A percentile compares a stretch with the other conserved stretches of the same genome.
Conservation (phyloP, 2,888 invertebrate genomes). For the Drosophila cognata region DNA sequence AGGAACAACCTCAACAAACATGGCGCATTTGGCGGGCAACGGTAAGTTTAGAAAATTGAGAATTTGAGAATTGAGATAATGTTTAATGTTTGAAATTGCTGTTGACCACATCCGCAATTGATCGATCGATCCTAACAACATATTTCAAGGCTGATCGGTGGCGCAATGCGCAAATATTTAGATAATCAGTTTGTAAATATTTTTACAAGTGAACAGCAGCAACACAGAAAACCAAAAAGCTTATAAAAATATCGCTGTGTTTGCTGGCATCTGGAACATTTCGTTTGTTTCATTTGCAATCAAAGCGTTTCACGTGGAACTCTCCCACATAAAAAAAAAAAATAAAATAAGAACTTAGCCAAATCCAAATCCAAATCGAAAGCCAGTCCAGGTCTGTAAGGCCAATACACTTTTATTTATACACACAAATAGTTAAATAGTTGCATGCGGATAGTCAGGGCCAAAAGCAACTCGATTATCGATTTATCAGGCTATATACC, state of each 20-base stretch:
- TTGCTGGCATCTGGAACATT: slow-evolving; percentile 73
- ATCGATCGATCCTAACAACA: slow-evolving; percentile 31
- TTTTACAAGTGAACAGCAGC: slow-evolving; percentile 66
- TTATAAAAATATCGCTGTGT: slow-evolving; percentile 66
- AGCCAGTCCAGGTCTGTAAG: slow-evolving; percentile 58
- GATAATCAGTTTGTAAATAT: slow-evolving; percentile 73
- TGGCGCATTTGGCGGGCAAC: slow-evolving; percentile 25
- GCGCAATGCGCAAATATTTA: slow-evolving; percentile 70
- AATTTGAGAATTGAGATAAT: not conserved
- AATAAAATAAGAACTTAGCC: slow-evolving; percentile 24
- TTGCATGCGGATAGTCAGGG: slow-evolving; percentile 59
- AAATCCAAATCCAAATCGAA: slow-evolving; percentile 48
- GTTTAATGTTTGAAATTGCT: slow-evolving; percentile 1
- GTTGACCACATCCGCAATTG: slow-evolving; percentile 10
- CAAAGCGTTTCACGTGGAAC: slow-evolving; percentile 57
- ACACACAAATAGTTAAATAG: slow-evolving; percentile 38
- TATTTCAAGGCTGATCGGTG: slow-evolving; percentile 32
- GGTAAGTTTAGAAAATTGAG: slow-evolving; percentile 26
- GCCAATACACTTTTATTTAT: slow-evolving; percentile 17
- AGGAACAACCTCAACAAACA: slow-evolving; percentile 9
- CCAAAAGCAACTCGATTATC: slow-evolving; percentile 73
- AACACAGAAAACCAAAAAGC: slow-evolving; percentile 46
- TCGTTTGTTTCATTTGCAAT: slow-evolving; percentile 80
- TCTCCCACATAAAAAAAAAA: slow-evolving; percentile 6
- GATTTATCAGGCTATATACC: slow-evolving; percentile 58